phyloP scores from a whole-genome alignment of 2,797 vertebrate genomes.

The Centroberyx gerrardi region DNA sequence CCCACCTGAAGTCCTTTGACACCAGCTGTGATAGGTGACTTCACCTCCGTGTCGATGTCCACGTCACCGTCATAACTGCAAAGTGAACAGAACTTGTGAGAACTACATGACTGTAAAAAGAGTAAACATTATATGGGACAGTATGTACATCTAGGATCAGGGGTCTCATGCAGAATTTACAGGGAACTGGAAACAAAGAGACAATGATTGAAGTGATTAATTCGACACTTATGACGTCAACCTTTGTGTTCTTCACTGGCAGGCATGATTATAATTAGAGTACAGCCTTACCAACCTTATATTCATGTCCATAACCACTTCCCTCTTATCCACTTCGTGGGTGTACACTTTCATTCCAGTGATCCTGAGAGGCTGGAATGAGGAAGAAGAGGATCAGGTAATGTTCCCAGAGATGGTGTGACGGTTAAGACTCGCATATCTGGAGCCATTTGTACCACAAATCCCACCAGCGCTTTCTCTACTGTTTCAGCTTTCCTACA shows the following conservation, averaged over 20 bases:
- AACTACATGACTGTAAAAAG: not conserved
- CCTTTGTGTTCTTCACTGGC: not conserved
- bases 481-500: too few relatives aligned
- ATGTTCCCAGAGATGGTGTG: not conserved
- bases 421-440: not conserved
- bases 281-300: constrained; percentile 84
- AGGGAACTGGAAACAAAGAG: not conserved
- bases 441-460: constrained; percentile 1
- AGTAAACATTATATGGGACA: not conserved
- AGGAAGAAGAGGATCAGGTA: not conserved
- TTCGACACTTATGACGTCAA: not conserved
- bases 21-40: constrained; percentile 89
- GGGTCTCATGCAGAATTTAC: not conserved
- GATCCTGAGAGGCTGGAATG: constrained; percentile 90
- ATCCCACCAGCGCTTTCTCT: too few relatives aligned
- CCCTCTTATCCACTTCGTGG: constrained; percentile 89
- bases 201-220: not conserved
- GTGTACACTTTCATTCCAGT: constrained; percentile 92
- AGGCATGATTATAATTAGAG: not conserved
- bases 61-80: constrained; percentile 92
- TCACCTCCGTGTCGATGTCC: constrained; percentile 92
- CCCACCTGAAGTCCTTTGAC: constrained; percentile 92
- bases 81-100: constrained; percentile 20
- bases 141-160: not conserved
- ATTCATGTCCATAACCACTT: constrained; percentile 92